These are phyloP conservation scores for Chiroxiphia lanceolata DNA, from an alignment of 2,797 vertebrate species.

Conservation along the genomic window DNA sequence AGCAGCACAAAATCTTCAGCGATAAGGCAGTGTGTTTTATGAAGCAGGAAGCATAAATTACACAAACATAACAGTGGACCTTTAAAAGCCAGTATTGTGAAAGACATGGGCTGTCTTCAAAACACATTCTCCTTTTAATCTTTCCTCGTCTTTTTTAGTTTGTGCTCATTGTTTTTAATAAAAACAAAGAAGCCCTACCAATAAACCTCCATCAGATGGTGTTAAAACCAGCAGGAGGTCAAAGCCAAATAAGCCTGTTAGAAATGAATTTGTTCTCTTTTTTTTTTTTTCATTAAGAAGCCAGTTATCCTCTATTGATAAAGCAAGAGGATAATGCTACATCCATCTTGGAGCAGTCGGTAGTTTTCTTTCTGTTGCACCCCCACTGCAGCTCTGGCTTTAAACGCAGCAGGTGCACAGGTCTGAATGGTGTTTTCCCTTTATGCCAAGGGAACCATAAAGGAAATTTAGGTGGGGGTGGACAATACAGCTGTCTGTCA, in stretches of 20 bases:
- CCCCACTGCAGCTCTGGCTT: conserved; percentile 60
- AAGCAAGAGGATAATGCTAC: conserved; percentile 64
- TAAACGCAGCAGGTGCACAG: conserved; percentile 85
- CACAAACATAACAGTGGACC: background rate
- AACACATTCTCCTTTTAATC: background rate
- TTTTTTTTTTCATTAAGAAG: background rate
- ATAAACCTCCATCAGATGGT: background rate
- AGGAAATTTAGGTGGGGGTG: conserved; percentile 67
- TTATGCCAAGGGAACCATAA: conserved; percentile 87
- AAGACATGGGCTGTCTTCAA: background rate
- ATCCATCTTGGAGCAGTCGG: conserved; percentile 76
- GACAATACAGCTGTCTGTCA: conserved; percentile 86
- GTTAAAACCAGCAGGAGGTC: background rate
- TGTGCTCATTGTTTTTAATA: background rate
- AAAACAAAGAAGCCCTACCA: background rate
- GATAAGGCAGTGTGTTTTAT: background rate
- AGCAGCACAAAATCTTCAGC: background rate
- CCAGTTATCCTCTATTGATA: background rate
- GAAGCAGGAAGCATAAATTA: background rate
- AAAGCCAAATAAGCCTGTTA: conserved; percentile 10
- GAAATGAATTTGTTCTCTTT: background rate
- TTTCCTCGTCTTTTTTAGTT: background rate
- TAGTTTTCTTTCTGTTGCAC: conserved; percentile 61
- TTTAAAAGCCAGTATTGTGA: background rate
- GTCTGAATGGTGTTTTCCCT: conserved; percentile 79